Conservation (phyloP, 2,113 vertebrate genomes). For the Nannospalax galili region DNA sequence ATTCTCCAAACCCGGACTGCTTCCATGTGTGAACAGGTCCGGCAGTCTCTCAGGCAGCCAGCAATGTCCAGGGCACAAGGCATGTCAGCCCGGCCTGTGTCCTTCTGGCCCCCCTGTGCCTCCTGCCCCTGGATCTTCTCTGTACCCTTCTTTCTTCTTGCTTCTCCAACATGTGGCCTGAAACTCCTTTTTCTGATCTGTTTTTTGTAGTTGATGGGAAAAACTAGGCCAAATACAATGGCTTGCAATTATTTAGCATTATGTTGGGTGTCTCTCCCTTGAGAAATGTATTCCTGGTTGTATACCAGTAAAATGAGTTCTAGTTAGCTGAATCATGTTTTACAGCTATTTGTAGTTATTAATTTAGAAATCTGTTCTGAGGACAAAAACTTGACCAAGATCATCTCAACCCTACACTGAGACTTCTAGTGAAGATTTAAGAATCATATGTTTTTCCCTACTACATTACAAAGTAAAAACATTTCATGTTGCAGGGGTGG, state of each 20-base stretch:
- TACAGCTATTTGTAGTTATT: slow-evolving; percentile 26
- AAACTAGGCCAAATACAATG: not conserved
- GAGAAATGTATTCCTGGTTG: slow-evolving; percentile 52
- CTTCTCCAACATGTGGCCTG: not conserved
- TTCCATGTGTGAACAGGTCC: not conserved
- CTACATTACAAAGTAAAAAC: slow-evolving; percentile 48
- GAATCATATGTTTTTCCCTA: not conserved
- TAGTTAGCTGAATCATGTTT: slow-evolving; percentile 50
- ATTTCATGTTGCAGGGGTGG: not conserved
- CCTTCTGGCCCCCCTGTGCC: not conserved
- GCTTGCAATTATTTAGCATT: slow-evolving; percentile 20
- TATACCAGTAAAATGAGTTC: slow-evolving; percentile 38
- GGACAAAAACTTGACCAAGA: slow-evolving; percentile 44
- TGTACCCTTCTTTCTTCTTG: not conserved
- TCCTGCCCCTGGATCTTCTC: not conserved
- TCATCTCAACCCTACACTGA: not conserved
- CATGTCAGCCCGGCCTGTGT: fast-evolving
- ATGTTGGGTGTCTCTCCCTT: slow-evolving; percentile 33
- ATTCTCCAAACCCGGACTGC: not conserved
- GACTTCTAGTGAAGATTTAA: not conserved
- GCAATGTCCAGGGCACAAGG: not conserved
- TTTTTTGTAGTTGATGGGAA: not conserved
- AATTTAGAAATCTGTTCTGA: slow-evolving; percentile 54
- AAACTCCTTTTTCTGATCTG: not conserved
- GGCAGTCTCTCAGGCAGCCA: not conserved